Evolutionary conservation across 2,888 invertebrate genomes (phyloP), one percentile per base, ranked within the genome.

Genomic region (Plusia festucae): DNA sequence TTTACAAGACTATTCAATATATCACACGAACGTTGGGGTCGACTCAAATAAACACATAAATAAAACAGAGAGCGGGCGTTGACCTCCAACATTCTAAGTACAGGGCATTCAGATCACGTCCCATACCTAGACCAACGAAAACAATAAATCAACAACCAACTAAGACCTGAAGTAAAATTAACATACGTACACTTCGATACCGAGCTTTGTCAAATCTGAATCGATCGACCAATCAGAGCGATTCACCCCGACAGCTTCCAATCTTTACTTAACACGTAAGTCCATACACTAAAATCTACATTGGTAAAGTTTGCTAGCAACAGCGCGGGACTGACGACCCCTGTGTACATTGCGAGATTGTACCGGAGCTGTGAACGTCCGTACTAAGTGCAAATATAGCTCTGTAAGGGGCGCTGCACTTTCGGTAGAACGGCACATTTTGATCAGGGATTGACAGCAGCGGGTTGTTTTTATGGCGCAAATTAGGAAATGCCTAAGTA

Each of bases 221-320:
- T 49, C 46, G 20, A 49, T 20, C 18, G 16, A 40, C 24, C 34
- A 51, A 53, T 30, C 57, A 54, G 27, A 40, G 22, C 18, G 18
- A 40, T 20, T 20, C 46, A 20, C 18, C n/a, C 16, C 46, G 20
- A 20, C 46, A 11, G 46, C 46, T n/a, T 40, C 30, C 52, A 65
- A 60, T 53, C 56, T 65, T 57, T 46, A 53, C 60, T 63, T 56
- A 46, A 46, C 63, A 63, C 60, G 63, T 60, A 60, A 63, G 60
- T 68, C 63, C 56, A 44, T 60, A n/a, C 22, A 63, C 53, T 63
- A 56, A 46, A 55, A 60, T 34, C 56, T 46, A 60, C 56, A 63
- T 64, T 22, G 40, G 46, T 34, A 18, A 64, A 68, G 60, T 64
- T 64, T 15, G 55, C n/a, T 49, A 49, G 46, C 16, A 49, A 63